Base-by-base conservation (phyloP, 2,888 invertebrate species). In the Nephrotoma flavescens region DNA sequence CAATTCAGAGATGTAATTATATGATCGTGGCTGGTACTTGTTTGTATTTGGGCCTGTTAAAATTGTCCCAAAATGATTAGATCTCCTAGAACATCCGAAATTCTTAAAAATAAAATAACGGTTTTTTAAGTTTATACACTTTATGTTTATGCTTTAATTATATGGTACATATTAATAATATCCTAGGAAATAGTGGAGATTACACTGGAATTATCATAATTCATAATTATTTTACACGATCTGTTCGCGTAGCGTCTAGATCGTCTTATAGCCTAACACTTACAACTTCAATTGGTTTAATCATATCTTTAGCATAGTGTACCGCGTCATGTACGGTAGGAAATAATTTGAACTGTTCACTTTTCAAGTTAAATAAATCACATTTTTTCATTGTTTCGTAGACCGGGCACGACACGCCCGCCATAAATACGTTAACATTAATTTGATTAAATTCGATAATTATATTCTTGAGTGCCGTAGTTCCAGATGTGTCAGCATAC, bases 401-500 rank as follows among this genome's bases (percentile, higher is more conserved):
- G 83, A 92, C 90, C 0, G 90, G 89, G 86, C 92, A 91, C 86
- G 92, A 91, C 88, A 92, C 92, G 47, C 91, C 92, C 1, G 93
- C 92, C 12, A 94, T 90, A 87, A 92, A 93, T 84, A 94, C 90
- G 0, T 92, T 90, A 86, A 94, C 90, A 57, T 92, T 91, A 86
- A 94, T 90, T 88, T 92, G 91, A 4, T 91, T 89, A 88, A 93
- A 93, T 87, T 92, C 93, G 86, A 92, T 90, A 42, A 91, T 90
- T 4, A 93, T 88, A 1, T 90, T 88, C 87, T 92, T 92, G 83
- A 94, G 88, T 84, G 92, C 91, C 1, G 90, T 89, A 0, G 93
- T 92, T 0, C 94, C 94, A 4, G 93, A 93, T 0, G 94, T 93
- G 90, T 94, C 94, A 11, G 94, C 92, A 87, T 93, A 93, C 88